Evolutionary conservation across 1,140 invertebrate species (phyloP).

Genomic region (Triops cancriformis): DNA sequence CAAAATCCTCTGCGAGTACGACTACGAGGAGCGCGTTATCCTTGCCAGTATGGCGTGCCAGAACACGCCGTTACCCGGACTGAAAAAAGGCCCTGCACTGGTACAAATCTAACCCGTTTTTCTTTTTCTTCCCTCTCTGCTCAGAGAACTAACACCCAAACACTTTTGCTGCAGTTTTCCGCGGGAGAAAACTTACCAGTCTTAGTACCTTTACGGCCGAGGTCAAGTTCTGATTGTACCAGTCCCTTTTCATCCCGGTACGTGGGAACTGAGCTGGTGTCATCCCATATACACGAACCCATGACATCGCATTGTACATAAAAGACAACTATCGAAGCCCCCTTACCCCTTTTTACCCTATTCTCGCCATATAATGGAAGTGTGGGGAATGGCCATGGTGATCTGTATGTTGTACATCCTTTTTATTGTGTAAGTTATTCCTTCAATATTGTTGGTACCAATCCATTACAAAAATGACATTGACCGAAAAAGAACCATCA

Average conservation of each 20-base stretch:
- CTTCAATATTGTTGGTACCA: not conserved
- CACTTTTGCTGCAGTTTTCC: not conserved
- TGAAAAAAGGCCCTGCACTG: not conserved
- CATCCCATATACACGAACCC: not conserved
- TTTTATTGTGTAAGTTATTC: slow-evolving; percentile 11
- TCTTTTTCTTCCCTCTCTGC: not conserved
- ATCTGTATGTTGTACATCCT: slow-evolving; percentile 4
- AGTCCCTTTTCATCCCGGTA: not conserved
- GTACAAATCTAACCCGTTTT: not conserved
- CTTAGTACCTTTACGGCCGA: not conserved
- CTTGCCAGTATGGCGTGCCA: slow-evolving; percentile 78
- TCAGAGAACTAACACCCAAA: not conserved
- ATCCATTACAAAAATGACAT: slow-evolving; percentile 1
- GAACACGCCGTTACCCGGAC: not conserved
- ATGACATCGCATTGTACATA: not conserved
- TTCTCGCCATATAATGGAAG: not conserved
- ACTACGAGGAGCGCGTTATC: slow-evolving; percentile 82
- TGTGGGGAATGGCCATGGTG: not conserved
- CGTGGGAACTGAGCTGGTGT: not conserved
- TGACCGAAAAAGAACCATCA: not conserved
- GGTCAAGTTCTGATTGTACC: not conserved
- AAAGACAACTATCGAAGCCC: not conserved
- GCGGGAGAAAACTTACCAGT: not conserved
- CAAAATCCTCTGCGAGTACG: slow-evolving; percentile 87
- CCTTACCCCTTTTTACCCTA: not conserved